Base-by-base conservation (phyloP, 1,140 invertebrate species). In the Hylyphantes graminicola region DNA sequence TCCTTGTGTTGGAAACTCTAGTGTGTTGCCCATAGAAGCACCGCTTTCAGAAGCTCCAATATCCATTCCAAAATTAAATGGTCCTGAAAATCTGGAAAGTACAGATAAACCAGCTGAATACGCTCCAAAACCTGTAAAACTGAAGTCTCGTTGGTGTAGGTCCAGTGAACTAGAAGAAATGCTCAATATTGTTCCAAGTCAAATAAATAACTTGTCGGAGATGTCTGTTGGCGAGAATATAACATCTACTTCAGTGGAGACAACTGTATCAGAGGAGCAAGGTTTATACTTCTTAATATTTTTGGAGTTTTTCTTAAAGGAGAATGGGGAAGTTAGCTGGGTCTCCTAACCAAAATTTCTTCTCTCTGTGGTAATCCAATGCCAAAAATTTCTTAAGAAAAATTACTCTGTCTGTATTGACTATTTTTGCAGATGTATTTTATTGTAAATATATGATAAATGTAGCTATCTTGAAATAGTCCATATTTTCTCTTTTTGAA, bases 131-230 rank as follows among this genome's bases (percentile, higher is more conserved):
- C 94, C 94, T 3, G 93, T 95, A 3, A 96, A 96, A 91, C 94
- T 96, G 0, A 96, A 96, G 89, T 95, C 95, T 7, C 90, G 95
- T 35, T 96, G 95, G 95, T 89, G 94, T 73, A 89, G 94, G 85
- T 94, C 93, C 0, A 95, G 94, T 90, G 95, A 96, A 89, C 90
- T 96, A 59, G 95, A 96, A 87, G 75, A 72, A 68, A 85, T 83
- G 15, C 21, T 83, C 15, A 83, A 67, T 55, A 51, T 59, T 73
- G 35, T 35, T 0, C 63, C 17, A 35, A 61, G 54, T 21, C 19
- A 12, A 10, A 53, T 15, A 12, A 48, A 9, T n/a, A 9, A 19
- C 64, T 8, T 19, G 48, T 9, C 53, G 15, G 17, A 74, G 11
- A 17, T 57, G 21, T 15, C 53, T 74, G 54, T 35, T 10, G n/a